Percentiles rank a stretch among this genome's conserved stretches.
Evolutionary conservation across 2,113 vertebrate species (phyloP).

Genomic region (Brachirus orientalis): DNA sequence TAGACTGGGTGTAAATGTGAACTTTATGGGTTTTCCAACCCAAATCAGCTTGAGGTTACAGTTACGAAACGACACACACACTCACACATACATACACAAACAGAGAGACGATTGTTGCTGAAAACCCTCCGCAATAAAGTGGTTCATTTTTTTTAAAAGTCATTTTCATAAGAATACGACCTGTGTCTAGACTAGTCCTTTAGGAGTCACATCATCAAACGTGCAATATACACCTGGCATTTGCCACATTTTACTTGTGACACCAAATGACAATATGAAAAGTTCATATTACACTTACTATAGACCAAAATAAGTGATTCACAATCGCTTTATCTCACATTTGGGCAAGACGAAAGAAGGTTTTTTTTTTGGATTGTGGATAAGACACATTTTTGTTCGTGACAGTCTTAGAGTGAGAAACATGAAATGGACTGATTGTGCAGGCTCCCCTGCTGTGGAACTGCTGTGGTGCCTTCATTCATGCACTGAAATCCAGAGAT

Average conservation of each 20-base stretch:
- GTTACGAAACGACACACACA: slow-evolving; percentile 42
- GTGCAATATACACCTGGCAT: background rate
- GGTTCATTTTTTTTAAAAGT: slow-evolving; percentile 2
- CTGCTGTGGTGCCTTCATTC: no score
- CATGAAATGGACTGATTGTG: background rate
- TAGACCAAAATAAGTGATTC: no score
- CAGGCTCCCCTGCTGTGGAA: no score
- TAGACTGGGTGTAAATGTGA: slow-evolving; percentile 54
- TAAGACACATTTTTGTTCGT: background rate
- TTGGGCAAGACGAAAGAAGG: no score
- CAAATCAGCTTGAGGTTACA: slow-evolving; percentile 37
- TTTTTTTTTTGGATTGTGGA: background rate
- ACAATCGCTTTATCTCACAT: no score
- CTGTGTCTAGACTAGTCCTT: slow-evolving; percentile 5
- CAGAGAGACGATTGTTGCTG: background rate
- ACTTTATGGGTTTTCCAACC: slow-evolving; percentile 49
- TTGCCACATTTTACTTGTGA: background rate
- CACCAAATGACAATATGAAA: background rate
- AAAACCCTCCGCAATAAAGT: background rate
- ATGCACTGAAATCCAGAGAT: no score
- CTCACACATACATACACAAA: no score
- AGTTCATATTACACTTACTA: no score
- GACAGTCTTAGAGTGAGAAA: background rate
- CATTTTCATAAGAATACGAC: background rate
- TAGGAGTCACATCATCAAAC: background rate